Base-by-base conservation (phyloP, 2,113 vertebrate species). In the Poeciliopsis retropinna region DNA sequence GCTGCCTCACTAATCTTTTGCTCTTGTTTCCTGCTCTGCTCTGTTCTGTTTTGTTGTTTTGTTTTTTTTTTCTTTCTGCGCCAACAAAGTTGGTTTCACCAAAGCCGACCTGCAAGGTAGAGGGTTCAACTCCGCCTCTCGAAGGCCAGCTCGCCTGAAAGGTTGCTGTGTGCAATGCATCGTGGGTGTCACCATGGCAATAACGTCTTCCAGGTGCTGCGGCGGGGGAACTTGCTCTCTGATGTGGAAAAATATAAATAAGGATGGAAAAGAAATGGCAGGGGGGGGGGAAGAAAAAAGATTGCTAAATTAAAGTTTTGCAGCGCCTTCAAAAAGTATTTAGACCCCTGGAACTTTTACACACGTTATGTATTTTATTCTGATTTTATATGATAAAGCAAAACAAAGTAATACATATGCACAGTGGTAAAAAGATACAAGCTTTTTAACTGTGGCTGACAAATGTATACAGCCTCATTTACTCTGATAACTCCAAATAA, bases 21-120 rank as follows among this genome's bases (percentile, higher is more conserved):
- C 95, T 95, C 89, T 91, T 94, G 72, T 90, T 91, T 89, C 86
- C 79, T 79, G 79, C 80, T 89, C 85, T 91, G 82, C 74, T 91
- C 79, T 91, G 85, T 82, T 92, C 60, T 85, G 72, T 90, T 90
- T 10, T 86, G 63, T 87, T 88, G 86, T 67, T 88, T 93, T 94
- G 71, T 90, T 91, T 95, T 87, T 88, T 85, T 67, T 88, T 93
- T 94, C 72, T 90, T 91, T 95, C 93, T 93, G 87, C 90, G 91
- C 95, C 95, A 96, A 97, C 96, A 97, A 97, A 99, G 97, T 98
- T 96, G 95, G 95, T 91, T 98, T 98, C 95, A 97, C 96, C 96
- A 99, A 98, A 98, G 97, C 97, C 94, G 96, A 98, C 93, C 96
- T 98, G 87, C 96, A 98, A 98, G 97, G 96, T 98, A 97, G 96